These are phyloP conservation scores for Fistularia commersonii DNA, from an alignment of 2,797 vertebrate genomes.

Conservation along the genomic window DNA sequence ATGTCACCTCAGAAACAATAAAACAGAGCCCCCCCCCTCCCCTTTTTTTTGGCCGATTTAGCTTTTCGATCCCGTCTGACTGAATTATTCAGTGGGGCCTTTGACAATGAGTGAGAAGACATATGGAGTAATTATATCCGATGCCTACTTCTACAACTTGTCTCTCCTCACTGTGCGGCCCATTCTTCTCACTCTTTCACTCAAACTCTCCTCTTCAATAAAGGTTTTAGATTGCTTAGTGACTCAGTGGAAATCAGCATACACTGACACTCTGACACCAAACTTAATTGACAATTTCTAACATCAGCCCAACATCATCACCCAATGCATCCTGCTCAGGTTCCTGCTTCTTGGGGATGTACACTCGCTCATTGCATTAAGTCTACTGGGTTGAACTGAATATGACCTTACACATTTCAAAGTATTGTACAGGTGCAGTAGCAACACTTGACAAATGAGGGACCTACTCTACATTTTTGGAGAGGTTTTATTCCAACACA, in stretches of 20 bases:
- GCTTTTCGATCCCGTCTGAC: constrained; percentile 38
- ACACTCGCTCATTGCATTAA: constrained; percentile 11
- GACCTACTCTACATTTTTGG: constrained; percentile 41
- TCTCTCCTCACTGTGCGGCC: constrained; percentile 8
- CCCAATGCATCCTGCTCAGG: constrained; percentile 26
- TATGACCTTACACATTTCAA: constrained; percentile 26
- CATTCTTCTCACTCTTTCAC: constrained; percentile 15
- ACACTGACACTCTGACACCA: constrained; percentile 74
- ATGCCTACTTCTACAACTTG: constrained; percentile 25
- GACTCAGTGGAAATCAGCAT: constrained; percentile 67
- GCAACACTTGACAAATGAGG: constrained; percentile 30
- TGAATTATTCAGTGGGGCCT: constrained; percentile 61
- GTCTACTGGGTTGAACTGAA: constrained; percentile 17
- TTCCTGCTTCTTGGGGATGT: constrained; percentile 16
- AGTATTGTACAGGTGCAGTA: constrained; percentile 4
- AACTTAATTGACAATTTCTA: constrained; percentile 70
- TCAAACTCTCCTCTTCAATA: constrained; percentile 24
- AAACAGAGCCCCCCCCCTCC: constrained; percentile 9
- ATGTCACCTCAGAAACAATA: constrained; percentile 30
- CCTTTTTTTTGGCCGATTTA: constrained; percentile 27
- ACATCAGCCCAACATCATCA: constrained; percentile 47
- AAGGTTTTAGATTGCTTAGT: constrained; percentile 58
- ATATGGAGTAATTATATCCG: constrained; percentile 53
- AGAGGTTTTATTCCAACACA: constrained; percentile 41
- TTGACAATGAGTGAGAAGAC: constrained; percentile 59